Conservation (phyloP, 2,113 vertebrate genomes). For the Oceanites oceanicus region DNA sequence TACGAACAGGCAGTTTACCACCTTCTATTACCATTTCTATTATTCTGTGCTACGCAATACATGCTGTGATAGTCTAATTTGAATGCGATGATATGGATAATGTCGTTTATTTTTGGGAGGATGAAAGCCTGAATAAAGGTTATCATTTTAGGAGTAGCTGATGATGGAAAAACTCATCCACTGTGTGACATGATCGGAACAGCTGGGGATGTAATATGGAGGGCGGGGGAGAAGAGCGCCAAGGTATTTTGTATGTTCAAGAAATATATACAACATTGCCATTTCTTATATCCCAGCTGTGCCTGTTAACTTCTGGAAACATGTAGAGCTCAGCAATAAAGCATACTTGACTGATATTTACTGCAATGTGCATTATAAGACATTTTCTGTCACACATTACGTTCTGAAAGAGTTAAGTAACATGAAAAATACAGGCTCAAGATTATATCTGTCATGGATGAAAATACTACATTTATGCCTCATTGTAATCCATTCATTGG, state of each 20-base stretch:
- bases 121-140: slow-evolving; percentile 37
- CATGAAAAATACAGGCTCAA: slow-evolving; percentile 41
- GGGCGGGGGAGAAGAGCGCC: slow-evolving; percentile 16
- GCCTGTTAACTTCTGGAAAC: slow-evolving; percentile 62
- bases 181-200: slow-evolving; percentile 42
- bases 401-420: slow-evolving; percentile 65
- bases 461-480: slow-evolving; percentile 59
- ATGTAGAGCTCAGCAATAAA: slow-evolving; percentile 52
- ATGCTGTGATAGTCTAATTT: neutral
- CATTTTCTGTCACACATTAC: slow-evolving; percentile 54
- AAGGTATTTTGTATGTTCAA: slow-evolving; percentile 58
- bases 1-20: neutral
- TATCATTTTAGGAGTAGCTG: slow-evolving; percentile 44
- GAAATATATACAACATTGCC: slow-evolving; percentile 46
- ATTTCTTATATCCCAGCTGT: slow-evolving; percentile 59
- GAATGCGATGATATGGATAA: slow-evolving; percentile 23
- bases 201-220: slow-evolving; percentile 43
- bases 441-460: slow-evolving; percentile 58
- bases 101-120: slow-evolving; percentile 15
- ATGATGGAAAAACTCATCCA: slow-evolving; percentile 33
- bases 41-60: neutral
- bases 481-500: slow-evolving; percentile 53
- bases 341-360: slow-evolving; percentile 55
- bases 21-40: neutral
- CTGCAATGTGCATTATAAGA: slow-evolving; percentile 25